Evolutionary conservation across 1,140 invertebrate genomes (phyloP).

Genomic region (Eriosoma lanigerum): DNA sequence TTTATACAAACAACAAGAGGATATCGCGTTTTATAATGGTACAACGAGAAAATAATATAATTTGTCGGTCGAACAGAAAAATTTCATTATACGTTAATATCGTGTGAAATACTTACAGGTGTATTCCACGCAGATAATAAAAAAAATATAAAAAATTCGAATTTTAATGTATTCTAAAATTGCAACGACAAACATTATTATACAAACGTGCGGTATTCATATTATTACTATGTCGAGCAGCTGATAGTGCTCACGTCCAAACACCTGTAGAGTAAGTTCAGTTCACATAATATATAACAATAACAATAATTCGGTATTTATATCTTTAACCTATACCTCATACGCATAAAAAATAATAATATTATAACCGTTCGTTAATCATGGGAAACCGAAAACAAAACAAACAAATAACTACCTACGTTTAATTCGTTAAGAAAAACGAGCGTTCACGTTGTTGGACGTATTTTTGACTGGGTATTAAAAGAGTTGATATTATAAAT

Average conservation of each 20-base stretch:
- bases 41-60: too few species aligned
- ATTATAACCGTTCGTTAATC: not conserved
- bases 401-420: too few species aligned
- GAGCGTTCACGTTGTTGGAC: constrained; percentile 24
- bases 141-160: not conserved
- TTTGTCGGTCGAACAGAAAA: too few species aligned
- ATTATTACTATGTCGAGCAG: not conserved
- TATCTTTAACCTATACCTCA: too few species aligned
- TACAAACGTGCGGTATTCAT: not conserved
- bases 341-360: not conserved
- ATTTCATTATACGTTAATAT: constrained; percentile 12
- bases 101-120: constrained; percentile 25
- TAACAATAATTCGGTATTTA: not conserved
- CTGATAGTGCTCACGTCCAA: not conserved
- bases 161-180: not conserved
- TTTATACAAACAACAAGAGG: too few species aligned
- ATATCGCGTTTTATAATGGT: too few species aligned
- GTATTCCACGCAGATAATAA: not conserved
- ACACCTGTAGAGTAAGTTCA: not conserved
- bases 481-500: not conserved
- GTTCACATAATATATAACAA: not conserved
- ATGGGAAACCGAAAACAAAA: constrained; percentile 28
- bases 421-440: constrained; percentile 14
- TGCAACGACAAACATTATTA: not conserved
- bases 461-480: not conserved